Conservation (phyloP, 2,888 invertebrate genomes). For the Apamea anceps region DNA sequence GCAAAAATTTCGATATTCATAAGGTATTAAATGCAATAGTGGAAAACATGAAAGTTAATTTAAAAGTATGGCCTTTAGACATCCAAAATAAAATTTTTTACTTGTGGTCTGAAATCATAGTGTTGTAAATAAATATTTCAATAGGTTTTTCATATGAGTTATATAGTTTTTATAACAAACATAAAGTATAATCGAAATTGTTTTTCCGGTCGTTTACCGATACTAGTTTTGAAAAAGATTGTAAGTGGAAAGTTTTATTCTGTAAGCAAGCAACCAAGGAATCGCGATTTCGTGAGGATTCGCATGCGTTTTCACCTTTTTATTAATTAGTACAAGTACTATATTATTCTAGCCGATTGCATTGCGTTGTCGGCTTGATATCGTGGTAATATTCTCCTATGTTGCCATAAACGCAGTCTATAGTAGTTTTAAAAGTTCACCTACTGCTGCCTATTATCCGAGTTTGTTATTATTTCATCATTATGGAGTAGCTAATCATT, state of each 20-base stretch:
- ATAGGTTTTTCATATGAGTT: slow-evolving; percentile 30
- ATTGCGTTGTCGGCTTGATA: neutral
- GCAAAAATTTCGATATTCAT: slow-evolving; percentile 58
- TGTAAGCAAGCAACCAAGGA: neutral
- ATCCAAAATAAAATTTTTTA: slow-evolving; percentile 70
- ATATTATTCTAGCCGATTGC: neutral
- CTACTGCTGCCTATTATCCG: neutral
- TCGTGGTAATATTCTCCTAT: neutral
- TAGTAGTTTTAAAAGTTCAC: neutral
- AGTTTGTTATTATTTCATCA: neutral
- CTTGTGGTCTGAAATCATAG: slow-evolving; percentile 71
- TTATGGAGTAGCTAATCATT: neutral
- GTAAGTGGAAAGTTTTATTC: neutral
- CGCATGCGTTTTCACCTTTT: neutral
- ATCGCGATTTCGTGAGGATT: neutral
- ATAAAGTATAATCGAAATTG: slow-evolving; percentile 18
- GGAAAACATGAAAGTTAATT: slow-evolving; percentile 73
- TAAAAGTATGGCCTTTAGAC: slow-evolving; percentile 73
- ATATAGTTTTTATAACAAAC: slow-evolving; percentile 29
- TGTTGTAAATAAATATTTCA: slow-evolving; percentile 50
- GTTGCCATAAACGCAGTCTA: neutral
- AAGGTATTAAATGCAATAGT: slow-evolving; percentile 67
- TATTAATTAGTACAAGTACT: neutral
- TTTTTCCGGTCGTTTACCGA: slow-evolving; percentile 5
- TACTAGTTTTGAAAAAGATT: neutral